phyloP scores from a whole-genome alignment of 2,113 vertebrate species.

The Notiomystis cincta region DNA sequence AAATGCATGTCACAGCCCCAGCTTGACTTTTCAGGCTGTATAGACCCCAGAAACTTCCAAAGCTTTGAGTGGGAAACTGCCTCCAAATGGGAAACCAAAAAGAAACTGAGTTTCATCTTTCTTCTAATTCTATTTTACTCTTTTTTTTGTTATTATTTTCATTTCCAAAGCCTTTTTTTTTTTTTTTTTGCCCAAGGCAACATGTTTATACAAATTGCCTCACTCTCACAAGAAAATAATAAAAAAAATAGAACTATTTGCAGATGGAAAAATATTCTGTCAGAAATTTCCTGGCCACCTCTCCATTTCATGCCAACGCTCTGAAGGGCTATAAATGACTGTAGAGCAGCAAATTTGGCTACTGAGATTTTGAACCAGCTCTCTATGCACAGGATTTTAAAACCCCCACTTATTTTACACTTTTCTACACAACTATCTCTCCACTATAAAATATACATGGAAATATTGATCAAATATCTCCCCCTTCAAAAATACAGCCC shows the following conservation, averaged over 20 bases:
- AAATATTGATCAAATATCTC: slow-evolving; percentile 2
- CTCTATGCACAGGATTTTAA: not conserved
- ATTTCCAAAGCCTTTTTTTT: not conserved
- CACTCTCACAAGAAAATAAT: not conserved
- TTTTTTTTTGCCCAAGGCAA: not conserved
- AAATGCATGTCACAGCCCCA: not conserved
- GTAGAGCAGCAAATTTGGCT: not conserved
- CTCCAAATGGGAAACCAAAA: not conserved
- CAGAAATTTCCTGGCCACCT: slow-evolving; percentile 28
- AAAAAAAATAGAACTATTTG: not conserved
- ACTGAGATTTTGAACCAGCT: not conserved
- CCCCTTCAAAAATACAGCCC: not conserved
- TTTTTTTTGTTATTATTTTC: not conserved
- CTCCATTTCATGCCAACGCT: slow-evolving; percentile 20
- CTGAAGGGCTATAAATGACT: slow-evolving; percentile 4
- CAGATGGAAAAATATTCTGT: slow-evolving; percentile 10
- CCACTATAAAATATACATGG: slow-evolving; percentile 34
- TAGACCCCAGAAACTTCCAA: not conserved
- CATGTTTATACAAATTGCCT: not conserved
- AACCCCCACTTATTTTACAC: not conserved
- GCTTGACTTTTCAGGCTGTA: not conserved
- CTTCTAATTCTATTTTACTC: not conserved
- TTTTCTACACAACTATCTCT: not conserved
- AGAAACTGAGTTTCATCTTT: not conserved
- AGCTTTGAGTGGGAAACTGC: not conserved